Conservation (phyloP, 1,140 invertebrate species). For the Drosophila setifemur region DNA sequence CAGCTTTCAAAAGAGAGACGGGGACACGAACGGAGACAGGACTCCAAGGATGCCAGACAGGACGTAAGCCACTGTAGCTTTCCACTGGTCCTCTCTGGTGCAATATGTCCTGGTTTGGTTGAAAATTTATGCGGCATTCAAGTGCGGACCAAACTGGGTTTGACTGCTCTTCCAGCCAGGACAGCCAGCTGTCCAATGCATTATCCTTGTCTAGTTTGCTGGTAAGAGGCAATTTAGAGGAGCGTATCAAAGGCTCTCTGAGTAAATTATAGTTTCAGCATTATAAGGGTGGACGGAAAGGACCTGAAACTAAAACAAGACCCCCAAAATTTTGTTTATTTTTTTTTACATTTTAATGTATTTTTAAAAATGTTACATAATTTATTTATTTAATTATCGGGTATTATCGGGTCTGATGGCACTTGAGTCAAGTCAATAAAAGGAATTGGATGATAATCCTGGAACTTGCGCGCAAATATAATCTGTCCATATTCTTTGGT, state of each 20-base stretch:
- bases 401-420: too few species aligned
- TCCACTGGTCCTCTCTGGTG: constrained; percentile 7
- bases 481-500: not conserved
- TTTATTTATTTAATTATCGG: too few species aligned
- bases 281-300: too few species aligned
- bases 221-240: not conserved
- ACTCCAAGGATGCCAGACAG: constrained; percentile 32
- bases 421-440: too few species aligned
- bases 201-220: constrained; percentile 13
- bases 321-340: too few species aligned
- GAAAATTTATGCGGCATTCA: constrained; percentile 26
- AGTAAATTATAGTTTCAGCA: too few species aligned
- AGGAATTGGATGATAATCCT: too few species aligned
- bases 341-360: too few species aligned
- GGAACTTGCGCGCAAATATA: too few species aligned
- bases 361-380: too few species aligned
- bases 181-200: constrained; percentile 20
- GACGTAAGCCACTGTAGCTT: constrained; percentile 48
- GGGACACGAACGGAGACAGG: not conserved
- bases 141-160: constrained; percentile 15
- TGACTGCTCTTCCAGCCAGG: not conserved
- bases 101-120: constrained; percentile 11
- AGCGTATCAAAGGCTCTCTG: not conserved
- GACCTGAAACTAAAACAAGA: too few species aligned
- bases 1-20: not conserved